Conservation (phyloP, 2,888 invertebrate species). For the Pyrochroa serraticornis region DNA sequence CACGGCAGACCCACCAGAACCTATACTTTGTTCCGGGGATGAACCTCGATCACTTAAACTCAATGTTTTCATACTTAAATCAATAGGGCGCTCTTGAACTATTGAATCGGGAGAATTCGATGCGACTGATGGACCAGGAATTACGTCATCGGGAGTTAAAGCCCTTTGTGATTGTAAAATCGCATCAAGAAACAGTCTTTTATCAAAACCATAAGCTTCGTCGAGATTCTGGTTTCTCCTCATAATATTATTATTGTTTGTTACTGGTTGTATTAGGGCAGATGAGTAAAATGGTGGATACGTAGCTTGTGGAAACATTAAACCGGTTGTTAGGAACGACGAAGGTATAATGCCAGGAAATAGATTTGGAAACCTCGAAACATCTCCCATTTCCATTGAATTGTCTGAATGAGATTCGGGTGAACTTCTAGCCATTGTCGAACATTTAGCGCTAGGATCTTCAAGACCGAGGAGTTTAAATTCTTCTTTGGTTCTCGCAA, state of each 20-base stretch:
- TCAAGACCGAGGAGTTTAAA: slow-evolving; percentile 72
- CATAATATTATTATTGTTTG: slow-evolving; percentile 58
- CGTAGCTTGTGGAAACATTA: slow-evolving; percentile 64
- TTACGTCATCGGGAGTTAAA: slow-evolving; percentile 54
- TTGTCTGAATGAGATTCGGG: slow-evolving; percentile 85
- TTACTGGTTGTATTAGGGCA: slow-evolving; percentile 54
- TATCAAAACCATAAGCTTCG: slow-evolving; percentile 69
- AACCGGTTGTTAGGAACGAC: slow-evolving; percentile 64
- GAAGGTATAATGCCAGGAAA: slow-evolving; percentile 54
- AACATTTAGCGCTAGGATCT: slow-evolving; percentile 75
- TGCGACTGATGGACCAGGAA: slow-evolving; percentile 26
- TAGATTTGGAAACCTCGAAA: slow-evolving; percentile 54
- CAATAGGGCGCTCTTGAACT: slow-evolving; percentile 79
- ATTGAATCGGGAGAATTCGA: slow-evolving; percentile 52
- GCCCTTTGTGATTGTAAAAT: slow-evolving; percentile 74
- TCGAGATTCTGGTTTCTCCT: slow-evolving; percentile 63
- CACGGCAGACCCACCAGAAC: slow-evolving; percentile 45
- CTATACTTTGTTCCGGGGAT: slow-evolving; percentile 51
- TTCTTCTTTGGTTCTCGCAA: slow-evolving; percentile 70
- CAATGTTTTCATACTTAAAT: slow-evolving; percentile 75
- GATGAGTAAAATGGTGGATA: slow-evolving; percentile 54
- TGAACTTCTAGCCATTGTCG: slow-evolving; percentile 76
- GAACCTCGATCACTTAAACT: slow-evolving; percentile 64
- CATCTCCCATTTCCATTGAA: slow-evolving; percentile 74
- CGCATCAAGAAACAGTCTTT: slow-evolving; percentile 77